Evolutionary conservation across 2,797 vertebrate species (phyloP), one percentile per base, ranked within the genome.

Genomic region (Sternotherus odoratus): DNA sequence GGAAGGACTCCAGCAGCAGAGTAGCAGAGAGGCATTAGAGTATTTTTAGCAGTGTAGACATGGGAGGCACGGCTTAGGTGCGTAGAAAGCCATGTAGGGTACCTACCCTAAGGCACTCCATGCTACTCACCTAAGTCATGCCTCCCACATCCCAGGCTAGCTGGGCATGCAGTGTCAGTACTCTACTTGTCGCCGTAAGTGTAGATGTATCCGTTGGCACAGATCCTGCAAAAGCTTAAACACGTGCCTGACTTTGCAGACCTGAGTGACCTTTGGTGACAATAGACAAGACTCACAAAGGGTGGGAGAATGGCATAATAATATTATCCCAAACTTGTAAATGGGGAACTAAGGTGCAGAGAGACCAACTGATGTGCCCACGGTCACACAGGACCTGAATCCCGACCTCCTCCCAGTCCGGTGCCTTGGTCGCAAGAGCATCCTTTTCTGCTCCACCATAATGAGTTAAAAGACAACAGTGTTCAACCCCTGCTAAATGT

Each of bases 401-500:
- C n/a, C 69, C 79, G 15, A 33, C 2, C 36, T 83, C 21, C 57
- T 66, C 63, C 12, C 36, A 26, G 6, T 11, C 86, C 54, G 21
- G 23, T 75, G 24, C 9, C 4, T 0, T 11, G 21, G 66, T 33
- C 85, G 19, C 51, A 77, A 83, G 24, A 2, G 0, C 30, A 6
- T 50, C 56, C 13, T 79, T 95, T 84, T 6, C 39, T 48, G 30
- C 54, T 79, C 5, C 77, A 63, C 4, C 36, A 8, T 8, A n/a
- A 24, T 82, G n/a, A 78, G 80, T 51, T 88, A 39, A 90, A 91
- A 92, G 87, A 46, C 53, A 85, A 10, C 69, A 78, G 77, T 72
- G 69, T 54, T 69, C 94, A 82, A 82, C 46, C 8, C 13, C 30
- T 79, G 49, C 85, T 89, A 93, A 95, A 85, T 91, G 89, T 43